These are phyloP conservation scores for Nomia melanderi DNA, from an alignment of 1,140 invertebrate genomes.

Conservation along the genomic window DNA sequence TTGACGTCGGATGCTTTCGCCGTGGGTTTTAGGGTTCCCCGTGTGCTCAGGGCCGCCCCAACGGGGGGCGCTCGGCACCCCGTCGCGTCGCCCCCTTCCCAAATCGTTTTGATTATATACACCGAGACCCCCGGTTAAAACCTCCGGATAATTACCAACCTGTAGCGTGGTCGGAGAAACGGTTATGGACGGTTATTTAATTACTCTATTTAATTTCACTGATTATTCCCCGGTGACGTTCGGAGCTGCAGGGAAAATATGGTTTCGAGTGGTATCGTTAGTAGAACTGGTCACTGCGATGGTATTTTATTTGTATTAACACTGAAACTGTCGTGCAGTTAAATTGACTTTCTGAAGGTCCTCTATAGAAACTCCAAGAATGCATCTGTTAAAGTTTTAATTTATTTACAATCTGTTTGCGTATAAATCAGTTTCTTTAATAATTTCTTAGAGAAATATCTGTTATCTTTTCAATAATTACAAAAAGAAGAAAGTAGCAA, in stretches of 20 bases:
- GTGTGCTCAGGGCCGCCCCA: slow-evolving; percentile 39
- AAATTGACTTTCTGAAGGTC: too few species aligned
- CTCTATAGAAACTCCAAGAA: too few species aligned
- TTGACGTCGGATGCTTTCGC: slow-evolving; percentile 10
- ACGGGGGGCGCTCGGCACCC: slow-evolving; percentile 63
- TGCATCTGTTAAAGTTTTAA: too few species aligned
- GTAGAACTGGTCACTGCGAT: too few species aligned
- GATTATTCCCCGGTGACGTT: slow-evolving; percentile 2
- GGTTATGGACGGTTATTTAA: slow-evolving; percentile 50
- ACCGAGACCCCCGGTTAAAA: slow-evolving; percentile 58
- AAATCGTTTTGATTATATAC: slow-evolving; percentile 70
- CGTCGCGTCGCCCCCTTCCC: slow-evolving; percentile 60
- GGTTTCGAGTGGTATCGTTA: too few species aligned
- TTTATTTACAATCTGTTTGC: too few species aligned
- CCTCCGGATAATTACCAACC: slow-evolving; percentile 64
- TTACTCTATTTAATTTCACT: slow-evolving; percentile 52
- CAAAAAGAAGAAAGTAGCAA: too few species aligned
- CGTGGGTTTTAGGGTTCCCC: slow-evolving; percentile 36
- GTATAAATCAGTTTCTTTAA: too few species aligned
- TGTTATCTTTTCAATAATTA: too few species aligned
- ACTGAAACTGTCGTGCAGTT: too few species aligned
- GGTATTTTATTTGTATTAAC: neutral
- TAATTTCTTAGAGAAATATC: too few species aligned
- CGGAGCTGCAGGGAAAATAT: too few species aligned
- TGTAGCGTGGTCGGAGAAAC: slow-evolving; percentile 12